phyloP scores from a whole-genome alignment of 2,797 vertebrate species.

The Echeneis naucrates region DNA sequence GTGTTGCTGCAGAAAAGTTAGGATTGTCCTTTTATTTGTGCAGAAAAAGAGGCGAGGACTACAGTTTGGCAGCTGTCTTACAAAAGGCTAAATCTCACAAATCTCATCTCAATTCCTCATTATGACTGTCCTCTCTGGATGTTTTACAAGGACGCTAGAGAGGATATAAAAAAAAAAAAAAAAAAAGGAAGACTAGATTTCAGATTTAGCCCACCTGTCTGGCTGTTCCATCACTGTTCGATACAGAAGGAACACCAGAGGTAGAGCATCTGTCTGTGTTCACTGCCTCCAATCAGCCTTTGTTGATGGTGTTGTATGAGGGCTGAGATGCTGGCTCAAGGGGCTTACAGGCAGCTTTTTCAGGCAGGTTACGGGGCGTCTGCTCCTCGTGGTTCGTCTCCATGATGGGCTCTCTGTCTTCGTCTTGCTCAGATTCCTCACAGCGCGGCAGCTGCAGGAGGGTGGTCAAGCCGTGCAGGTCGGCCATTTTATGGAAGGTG shows the following conservation, averaged over 20 bases:
- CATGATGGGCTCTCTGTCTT: conserved; percentile 79
- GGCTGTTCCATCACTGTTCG: neutral
- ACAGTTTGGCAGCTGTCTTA: neutral
- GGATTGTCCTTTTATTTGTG: neutral
- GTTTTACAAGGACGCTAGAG: neutral
- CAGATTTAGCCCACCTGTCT: conserved; percentile 38
- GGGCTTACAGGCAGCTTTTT: conserved; percentile 53
- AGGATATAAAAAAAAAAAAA: too few relatives aligned
- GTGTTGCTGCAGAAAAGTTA: neutral
- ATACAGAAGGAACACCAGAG: conserved; percentile 2
- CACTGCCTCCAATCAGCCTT: conserved; percentile 56
- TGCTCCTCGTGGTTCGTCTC: neutral
- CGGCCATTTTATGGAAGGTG: conserved; percentile 87
- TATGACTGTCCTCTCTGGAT: neutral
- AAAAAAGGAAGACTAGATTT: conserved; percentile 19
- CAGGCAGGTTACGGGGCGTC: neutral
- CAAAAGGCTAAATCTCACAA: conserved; percentile 39
- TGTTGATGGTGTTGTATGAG: conserved; percentile 83
- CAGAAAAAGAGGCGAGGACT: neutral
- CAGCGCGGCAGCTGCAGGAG: conserved; percentile 83
- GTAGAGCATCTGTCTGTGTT: neutral
- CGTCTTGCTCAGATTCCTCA: conserved; percentile 76
- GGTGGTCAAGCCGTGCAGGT: conserved; percentile 85
- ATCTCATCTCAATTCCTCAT: conserved; percentile 26
- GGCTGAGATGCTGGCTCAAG: conserved; percentile 73